phyloP scores from a whole-genome alignment of 2,888 invertebrate species.

The Morpho deidamia region DNA sequence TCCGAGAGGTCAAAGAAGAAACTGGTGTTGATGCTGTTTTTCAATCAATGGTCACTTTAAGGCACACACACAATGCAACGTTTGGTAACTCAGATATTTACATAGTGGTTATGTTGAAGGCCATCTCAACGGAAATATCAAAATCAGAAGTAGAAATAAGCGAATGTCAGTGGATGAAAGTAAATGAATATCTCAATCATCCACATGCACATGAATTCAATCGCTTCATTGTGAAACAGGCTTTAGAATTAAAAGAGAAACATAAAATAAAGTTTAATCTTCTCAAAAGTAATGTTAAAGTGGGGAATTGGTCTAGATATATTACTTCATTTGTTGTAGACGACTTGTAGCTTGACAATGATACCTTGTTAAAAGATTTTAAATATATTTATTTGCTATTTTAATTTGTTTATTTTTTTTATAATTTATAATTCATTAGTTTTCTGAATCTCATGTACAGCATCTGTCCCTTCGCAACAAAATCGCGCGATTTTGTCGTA shows the following conservation, averaged over 20 bases:
- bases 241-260: constrained; percentile 80
- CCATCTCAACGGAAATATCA: constrained; percentile 79
- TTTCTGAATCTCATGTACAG: too few species aligned
- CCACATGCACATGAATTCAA: constrained; percentile 86
- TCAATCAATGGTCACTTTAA: constrained; percentile 84
- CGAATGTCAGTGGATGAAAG: constrained; percentile 89
- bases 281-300: constrained; percentile 55
- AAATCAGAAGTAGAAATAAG: constrained; percentile 88
- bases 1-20: constrained; percentile 93
- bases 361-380: too few species aligned
- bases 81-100: constrained; percentile 94
- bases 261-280: constrained; percentile 78
- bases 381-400: too few species aligned
- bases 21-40: constrained; percentile 90
- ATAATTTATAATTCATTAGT: too few species aligned
- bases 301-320: constrained; percentile 46
- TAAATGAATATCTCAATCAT: constrained; percentile 84
- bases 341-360: constrained; percentile 28
- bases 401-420: too few species aligned
- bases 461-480: too few species aligned
- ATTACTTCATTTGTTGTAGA: constrained; percentile 54
- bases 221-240: constrained; percentile 81
- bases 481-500: too few species aligned
- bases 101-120: constrained; percentile 84
- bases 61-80: constrained; percentile 87